Evolutionary conservation across 2,797 vertebrate species (phyloP).

Genomic region (Eulemur coronatus): DNA sequence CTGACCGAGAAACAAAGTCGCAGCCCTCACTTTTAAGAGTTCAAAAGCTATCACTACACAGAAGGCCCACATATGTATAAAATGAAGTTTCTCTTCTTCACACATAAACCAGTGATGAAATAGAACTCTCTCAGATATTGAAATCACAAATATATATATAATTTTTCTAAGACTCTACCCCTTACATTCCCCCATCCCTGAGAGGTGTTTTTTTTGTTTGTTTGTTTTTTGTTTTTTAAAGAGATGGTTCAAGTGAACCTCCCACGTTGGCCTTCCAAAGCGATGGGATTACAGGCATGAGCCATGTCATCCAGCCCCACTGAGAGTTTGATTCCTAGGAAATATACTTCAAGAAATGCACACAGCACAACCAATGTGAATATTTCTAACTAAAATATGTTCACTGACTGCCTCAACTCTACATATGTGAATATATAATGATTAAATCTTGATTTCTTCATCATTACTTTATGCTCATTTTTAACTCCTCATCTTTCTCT

Average conservation of each 20-base stretch:
- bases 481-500: background rate
- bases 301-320: background rate
- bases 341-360: slow-evolving; percentile 2
- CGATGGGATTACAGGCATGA: background rate
- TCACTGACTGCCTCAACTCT: background rate
- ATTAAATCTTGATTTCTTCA: background rate
- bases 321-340: background rate
- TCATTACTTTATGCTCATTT: background rate
- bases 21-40: background rate
- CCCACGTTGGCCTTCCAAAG: background rate
- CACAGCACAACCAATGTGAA: background rate
- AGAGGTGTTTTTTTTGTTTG: too few species aligned
- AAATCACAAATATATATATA: background rate
- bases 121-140: background rate
- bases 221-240: too few species aligned
- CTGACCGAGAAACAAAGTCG: background rate
- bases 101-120: background rate
- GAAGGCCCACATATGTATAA: background rate
- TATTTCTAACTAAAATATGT: background rate
- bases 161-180: background rate
- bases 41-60: background rate
- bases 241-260: background rate
- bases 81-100: background rate
- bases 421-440: background rate
- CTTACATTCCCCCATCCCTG: background rate